Evolutionary conservation across 2,113 vertebrate genomes (phyloP), one percentile per base, ranked within the genome.

Genomic region (Dipodomys ordii): DNA sequence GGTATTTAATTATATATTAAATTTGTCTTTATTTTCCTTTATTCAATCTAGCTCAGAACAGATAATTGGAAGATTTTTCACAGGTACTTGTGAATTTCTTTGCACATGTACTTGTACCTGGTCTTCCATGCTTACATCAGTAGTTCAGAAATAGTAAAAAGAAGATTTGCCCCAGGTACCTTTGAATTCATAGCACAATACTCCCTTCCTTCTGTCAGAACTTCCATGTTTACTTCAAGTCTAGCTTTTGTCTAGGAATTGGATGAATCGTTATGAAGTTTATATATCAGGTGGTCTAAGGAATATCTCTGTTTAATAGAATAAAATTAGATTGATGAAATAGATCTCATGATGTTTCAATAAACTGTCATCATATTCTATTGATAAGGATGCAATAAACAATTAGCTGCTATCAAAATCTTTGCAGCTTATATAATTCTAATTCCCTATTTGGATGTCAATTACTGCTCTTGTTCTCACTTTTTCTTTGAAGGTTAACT

Each of bases 371-470:
- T 83, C 73, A n/a, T 72, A 65, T 80, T 90, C 89, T 73, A 86
- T 77, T 93, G 4, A 44, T 74, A 44, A 19, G 32, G 8, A 32
- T 89, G 79, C 30, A 60, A 46, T 69, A 35, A 86, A 53, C 23
- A 79, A 83, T 93, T 93, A 95, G 46, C 1, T 15, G 13, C 28
- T 13, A 68, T 69, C 10, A 74, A 83, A 87, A 57, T 94, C 32
- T 80, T 69, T 46, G n/a, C 7, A 35, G 62, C 4, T 84, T 28
- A 72, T 69, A 65, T 1, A 69, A 73, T 82, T 88, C 28, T 83
- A 80, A 83, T 69, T 85, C 44, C 46, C 16, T 62, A 2, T 87
- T 72, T 78, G 49, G 68, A 49, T 64, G 57, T 57, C 28, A 78
- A 30, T 77, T 88, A 88, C 27, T 32, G 22, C 13, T 64, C 4